Percentiles rank a stretch among this genome's conserved stretches.
phyloP scores from a whole-genome alignment of 2,888 invertebrate genomes.

The Amphipoea oculea region DNA sequence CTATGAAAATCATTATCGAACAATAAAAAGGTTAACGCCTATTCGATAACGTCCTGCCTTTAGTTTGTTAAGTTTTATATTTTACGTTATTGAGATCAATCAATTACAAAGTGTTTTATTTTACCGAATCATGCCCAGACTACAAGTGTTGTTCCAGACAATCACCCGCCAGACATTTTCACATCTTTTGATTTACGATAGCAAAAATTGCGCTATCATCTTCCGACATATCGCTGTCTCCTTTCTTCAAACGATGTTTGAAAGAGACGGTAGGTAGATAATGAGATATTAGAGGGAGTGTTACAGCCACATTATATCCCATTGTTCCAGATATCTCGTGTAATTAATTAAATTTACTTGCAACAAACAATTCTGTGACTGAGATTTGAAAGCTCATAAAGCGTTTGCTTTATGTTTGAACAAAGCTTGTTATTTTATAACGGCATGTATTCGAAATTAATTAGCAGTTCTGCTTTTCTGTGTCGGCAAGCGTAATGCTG shows the following conservation, averaged over 20 bases:
- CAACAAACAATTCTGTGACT: constrained; percentile 57
- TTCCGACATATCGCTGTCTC: constrained; percentile 30
- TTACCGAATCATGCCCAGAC: constrained; percentile 26
- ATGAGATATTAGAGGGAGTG: constrained; percentile 51
- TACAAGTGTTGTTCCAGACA: constrained; percentile 52
- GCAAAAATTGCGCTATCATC: constrained; percentile 59
- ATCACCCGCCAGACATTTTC: constrained; percentile 61
- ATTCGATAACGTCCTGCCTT: background rate
- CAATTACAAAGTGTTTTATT: constrained; percentile 9
- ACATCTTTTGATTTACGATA: constrained; percentile 71
- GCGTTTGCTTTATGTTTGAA: constrained; percentile 33
- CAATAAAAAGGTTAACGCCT: background rate
- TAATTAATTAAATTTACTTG: constrained; percentile 62
- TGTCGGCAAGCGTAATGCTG: background rate
- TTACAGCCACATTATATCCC: constrained; percentile 33
- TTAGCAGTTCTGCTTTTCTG: constrained; percentile 5
- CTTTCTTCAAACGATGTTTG: background rate
- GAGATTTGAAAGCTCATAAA: constrained; percentile 53
- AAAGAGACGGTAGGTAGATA: constrained; percentile 37
- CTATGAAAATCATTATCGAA: background rate
- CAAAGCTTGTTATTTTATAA: constrained; percentile 50
- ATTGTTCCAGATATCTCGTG: constrained; percentile 47
- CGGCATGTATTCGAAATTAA: constrained; percentile 42
- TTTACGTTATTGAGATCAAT: constrained; percentile 14
- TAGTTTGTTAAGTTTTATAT: background rate